Conservation (phyloP, 2,113 vertebrate genomes). For the Xiphorhynchus elegans region DNA sequence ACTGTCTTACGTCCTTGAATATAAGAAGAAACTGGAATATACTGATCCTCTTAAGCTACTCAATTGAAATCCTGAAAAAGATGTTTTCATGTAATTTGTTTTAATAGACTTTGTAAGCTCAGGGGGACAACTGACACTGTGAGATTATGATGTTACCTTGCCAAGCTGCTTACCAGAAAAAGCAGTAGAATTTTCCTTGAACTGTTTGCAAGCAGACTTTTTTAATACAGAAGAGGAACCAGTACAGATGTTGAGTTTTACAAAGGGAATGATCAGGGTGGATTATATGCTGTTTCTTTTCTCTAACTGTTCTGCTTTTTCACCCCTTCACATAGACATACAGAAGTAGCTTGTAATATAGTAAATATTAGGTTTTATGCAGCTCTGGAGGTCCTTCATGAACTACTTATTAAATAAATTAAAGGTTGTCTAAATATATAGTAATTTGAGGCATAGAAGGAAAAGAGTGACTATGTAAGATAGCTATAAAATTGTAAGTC, state of each 20-base stretch:
- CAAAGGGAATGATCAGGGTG: background rate
- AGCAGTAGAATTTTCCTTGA: background rate
- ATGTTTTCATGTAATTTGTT: conserved; percentile 46
- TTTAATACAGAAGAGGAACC: background rate
- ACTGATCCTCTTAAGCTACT: conserved; percentile 27
- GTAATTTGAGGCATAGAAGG: background rate
- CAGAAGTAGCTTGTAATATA: background rate
- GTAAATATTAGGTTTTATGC: background rate
- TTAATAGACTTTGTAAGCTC: conserved; percentile 47
- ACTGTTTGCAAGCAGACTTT: background rate
- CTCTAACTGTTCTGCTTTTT: background rate
- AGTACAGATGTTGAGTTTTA: background rate
- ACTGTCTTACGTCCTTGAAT: background rate
- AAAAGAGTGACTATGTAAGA: background rate
- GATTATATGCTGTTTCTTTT: background rate
- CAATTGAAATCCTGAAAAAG: conserved; percentile 18
- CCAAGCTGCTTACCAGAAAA: conserved; percentile 45
- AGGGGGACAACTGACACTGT: background rate
- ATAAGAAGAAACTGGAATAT: background rate
- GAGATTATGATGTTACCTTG: conserved; percentile 30
- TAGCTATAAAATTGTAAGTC: background rate
- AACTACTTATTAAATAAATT: background rate
- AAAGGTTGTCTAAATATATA: background rate
- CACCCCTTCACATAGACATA: background rate
- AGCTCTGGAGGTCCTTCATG: background rate